A percentile compares a stretch with the other conserved stretches of the same genome.
Conservation (phyloP, 2,888 invertebrate genomes). For the Scaptomyza reducta region DNA sequence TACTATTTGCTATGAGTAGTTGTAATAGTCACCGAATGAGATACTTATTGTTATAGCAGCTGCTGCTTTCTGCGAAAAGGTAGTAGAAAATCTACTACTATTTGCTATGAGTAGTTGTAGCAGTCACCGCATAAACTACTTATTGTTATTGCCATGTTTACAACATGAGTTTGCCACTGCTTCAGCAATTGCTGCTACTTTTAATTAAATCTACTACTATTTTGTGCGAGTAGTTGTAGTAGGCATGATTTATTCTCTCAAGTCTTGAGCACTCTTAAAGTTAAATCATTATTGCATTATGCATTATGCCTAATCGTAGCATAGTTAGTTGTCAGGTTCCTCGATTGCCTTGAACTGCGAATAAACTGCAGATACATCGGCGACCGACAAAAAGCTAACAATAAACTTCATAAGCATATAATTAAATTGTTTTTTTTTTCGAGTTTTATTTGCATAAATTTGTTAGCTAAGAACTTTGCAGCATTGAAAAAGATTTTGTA, state of each 20-base stretch:
- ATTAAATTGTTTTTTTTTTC: slow-evolving; percentile 30
- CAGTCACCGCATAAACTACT: not conserved
- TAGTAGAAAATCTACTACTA: slow-evolving; percentile 58
- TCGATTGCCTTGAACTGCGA: slow-evolving; percentile 63
- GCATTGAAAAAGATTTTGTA: not conserved
- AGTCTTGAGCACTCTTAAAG: slow-evolving; percentile 22
- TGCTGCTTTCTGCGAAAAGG: slow-evolving; percentile 39
- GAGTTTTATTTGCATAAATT: slow-evolving; percentile 22
- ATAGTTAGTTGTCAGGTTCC: slow-evolving; percentile 34
- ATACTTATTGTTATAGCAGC: not conserved
- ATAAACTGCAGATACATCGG: slow-evolving; percentile 28
- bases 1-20: slow-evolving; percentile 27
- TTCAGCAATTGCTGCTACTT: slow-evolving; percentile 13
- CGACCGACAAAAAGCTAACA: slow-evolving; percentile 11
- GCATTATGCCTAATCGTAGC: slow-evolving; percentile 14
- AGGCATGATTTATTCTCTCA: slow-evolving; percentile 27
- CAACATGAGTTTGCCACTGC: slow-evolving; percentile 56
- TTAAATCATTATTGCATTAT: slow-evolving; percentile 19
- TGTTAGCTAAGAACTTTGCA: slow-evolving; percentile 20
- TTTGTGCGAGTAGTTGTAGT: too few relatives aligned
- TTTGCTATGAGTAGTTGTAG: not conserved
- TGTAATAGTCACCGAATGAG: not conserved
- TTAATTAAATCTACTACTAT: too few relatives aligned
- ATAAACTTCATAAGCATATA: slow-evolving; percentile 19
- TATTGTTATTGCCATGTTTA: slow-evolving; percentile 4